Evolutionary conservation across 2,113 vertebrate genomes (phyloP).

Genomic region (Clarias gariepinus): DNA sequence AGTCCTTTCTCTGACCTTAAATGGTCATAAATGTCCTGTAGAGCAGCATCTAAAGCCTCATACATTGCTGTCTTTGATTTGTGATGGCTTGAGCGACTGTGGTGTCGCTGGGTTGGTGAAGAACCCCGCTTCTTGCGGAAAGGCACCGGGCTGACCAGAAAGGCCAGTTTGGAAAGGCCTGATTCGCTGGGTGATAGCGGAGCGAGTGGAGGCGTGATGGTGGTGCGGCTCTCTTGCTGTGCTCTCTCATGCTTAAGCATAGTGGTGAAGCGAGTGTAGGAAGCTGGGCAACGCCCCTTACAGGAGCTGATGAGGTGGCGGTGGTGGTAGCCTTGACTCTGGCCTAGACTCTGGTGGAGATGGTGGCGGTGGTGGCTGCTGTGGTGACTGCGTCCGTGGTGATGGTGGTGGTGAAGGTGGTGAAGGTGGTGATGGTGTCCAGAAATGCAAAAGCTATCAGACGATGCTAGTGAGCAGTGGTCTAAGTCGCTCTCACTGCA

Average conservation of each 20-base stretch:
- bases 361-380: conserved; percentile 78
- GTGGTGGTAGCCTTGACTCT: conserved; percentile 82
- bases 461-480: conserved; percentile 92
- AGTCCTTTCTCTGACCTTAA: conserved; percentile 86
- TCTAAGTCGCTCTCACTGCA: conserved; percentile 98
- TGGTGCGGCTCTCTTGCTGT: conserved; percentile 76
- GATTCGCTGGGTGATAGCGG: conserved; percentile 76
- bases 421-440: conserved; percentile 78
- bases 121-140: conserved; percentile 93
- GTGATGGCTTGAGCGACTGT: conserved; percentile 68
- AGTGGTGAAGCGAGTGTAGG: conserved; percentile 94
- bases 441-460: conserved; percentile 84
- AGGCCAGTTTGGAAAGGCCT: conserved; percentile 93
- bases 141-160: conserved; percentile 98
- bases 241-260: conserved; percentile 94
- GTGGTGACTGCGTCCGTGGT: conserved; percentile 79
- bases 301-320: conserved; percentile 92
- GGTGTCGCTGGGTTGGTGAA: conserved; percentile 77
- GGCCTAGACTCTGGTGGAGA: conserved; percentile 77
- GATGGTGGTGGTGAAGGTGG: conserved; percentile 74
- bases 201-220: conserved; percentile 70
- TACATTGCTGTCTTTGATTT: conserved; percentile 88
- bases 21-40: conserved; percentile 96
- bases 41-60: conserved; percentile 90
- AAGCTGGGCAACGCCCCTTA: conserved; percentile 93